Evolutionary conservation across 2,797 vertebrate genomes (phyloP), one percentile per base, ranked within the genome.

Genomic region (Aplochiton taeniatus): DNA sequence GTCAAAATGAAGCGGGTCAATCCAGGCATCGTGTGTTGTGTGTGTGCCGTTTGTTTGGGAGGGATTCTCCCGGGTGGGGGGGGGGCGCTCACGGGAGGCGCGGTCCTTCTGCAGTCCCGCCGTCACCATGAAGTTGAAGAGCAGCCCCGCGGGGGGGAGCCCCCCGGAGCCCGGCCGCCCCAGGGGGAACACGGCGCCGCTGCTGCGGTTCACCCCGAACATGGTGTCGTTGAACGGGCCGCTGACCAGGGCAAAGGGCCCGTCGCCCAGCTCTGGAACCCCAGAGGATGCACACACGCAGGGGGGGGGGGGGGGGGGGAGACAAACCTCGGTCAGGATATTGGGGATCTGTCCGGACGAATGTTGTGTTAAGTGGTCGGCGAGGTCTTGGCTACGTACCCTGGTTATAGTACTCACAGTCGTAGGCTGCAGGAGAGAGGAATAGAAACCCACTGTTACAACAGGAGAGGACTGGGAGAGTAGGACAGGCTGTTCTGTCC

Each of bases 401-500:
- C 96, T 94, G 94, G 86, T 98, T 99, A 80, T 95, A 98, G 86
- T 96, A 97, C 91, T 99, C 97, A 91, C 97, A 99, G 69, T 98
- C 96, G 77, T 94, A 95, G 19, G 96, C 97, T 98, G 88, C 31
- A 6, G 83, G 94, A 93, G 57, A 81, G 64, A 91, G 76, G 72
- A 73, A 9, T 69, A 65, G 0, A 55, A 43, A 49, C 20, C 9
- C 58, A 47, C 10, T 12, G 19, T 11, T 51, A 51, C 8, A n/a
- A n/a, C n/a, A n/a, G 49, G 49, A 8, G 9, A 13, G 12, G 49
- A 51, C 6, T 6, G 31, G 2, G 31, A 31, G 6, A 31, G 31
- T 31, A 6, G 6, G 31, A 31, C 3, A 31, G 31, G 3, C 3
- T 31, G 31, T 31, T 31, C 31, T 6, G 31, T 31, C 31, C 6